Evolutionary conservation across 1,140 invertebrate genomes (phyloP), one percentile per base, ranked within the genome.

Genomic region (Zaprionus gabonicus): DNA sequence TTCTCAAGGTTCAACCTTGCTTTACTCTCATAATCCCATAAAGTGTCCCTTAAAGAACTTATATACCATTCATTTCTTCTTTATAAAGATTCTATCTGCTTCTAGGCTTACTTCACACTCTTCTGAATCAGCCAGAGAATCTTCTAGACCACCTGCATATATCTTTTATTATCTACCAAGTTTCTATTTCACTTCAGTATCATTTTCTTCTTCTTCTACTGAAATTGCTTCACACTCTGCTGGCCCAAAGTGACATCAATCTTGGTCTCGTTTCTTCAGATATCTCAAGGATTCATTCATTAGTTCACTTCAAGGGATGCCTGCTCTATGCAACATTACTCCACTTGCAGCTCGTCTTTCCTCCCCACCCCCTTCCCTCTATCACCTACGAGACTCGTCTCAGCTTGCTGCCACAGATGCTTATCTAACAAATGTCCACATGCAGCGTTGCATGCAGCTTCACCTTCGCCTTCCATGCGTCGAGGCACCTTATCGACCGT

Each of bases 371-470:
- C 12, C n/a, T 20, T 20, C 20, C 20, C 68, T 66, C 23, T 2
- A 23, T 23, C 23, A 23, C 23, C 23, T 60, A 76, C 73, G 28
- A 76, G 73, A 59, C 34, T 57, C 55, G 41, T 46, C 58, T 71
- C 73, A 65, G 68, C 31, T 76, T 71, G 64, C 73, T 13, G 17
- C 23, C 53, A 34, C 73, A 46, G 82, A 82, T 86, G 81, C 63
- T 68, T 71, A 85, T 85, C 82, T 86, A 76, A 82, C 81, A 82
- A 84, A 85, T 84, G 82, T 66, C 64, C 38, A 66, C 81, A 65
- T 67, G n/a, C 70, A 57, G 74, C 13, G 51, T 41, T 41, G 63
- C 44, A 28, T 51, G 20, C 46, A 51, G 20, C 46, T 51, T 25
- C 46, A 51, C 46, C 46, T 51, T 25, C 46, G 46, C 44, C 31